Base-by-base conservation (phyloP, 2,888 invertebrate genomes). In the Serripes groenlandicus region DNA sequence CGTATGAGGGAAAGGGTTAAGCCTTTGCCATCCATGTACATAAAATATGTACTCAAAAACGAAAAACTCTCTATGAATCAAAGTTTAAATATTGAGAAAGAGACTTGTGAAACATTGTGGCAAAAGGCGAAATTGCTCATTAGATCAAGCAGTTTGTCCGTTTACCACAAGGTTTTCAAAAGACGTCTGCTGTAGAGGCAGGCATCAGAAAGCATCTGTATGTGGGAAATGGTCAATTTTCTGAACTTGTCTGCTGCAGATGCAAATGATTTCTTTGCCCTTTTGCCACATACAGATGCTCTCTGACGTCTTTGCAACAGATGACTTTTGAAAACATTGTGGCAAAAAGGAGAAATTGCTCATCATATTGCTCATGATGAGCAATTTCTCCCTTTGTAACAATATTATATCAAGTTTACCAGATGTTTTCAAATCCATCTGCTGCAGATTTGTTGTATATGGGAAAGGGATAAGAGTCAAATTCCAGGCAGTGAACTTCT, bases 121-220 rank as follows among this genome's bases (percentile, higher is more conserved):
- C 32, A 62, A 62, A 62, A 32, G 62, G 32, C 28, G 62, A 62
- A 4, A 62, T 30, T 62, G 62, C 56, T 56, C 9, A 26, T 56
- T 3, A 49, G n/a, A n/a, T n/a, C 49, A 15, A 56, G 56, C 56
- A 56, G 11, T 56, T 56, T 56, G 23, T 56, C 56, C 56, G 11
- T 62, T 62, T 62, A 30, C 62, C 62, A 62, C 62, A 62, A 30
- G 28, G 62, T 62, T 62, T 62, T 62, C 62, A 9, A 60, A 60
- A 26, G 60, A 3, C 30, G 7, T 60, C 21, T 60, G 4, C 60
- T 11, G 5, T 9, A 26, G 28, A 21, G 18, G 5, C 18, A 54
- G 54, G 54, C 5, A n/a, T n/a, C n/a, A n/a, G n/a, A n/a, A n/a
- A n/a, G n/a, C n/a, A 18, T 11, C 9, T 11, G 18, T 9, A 11